Conservation (phyloP, 2,797 vertebrate species). For the Pipistrellus nathusii region DNA sequence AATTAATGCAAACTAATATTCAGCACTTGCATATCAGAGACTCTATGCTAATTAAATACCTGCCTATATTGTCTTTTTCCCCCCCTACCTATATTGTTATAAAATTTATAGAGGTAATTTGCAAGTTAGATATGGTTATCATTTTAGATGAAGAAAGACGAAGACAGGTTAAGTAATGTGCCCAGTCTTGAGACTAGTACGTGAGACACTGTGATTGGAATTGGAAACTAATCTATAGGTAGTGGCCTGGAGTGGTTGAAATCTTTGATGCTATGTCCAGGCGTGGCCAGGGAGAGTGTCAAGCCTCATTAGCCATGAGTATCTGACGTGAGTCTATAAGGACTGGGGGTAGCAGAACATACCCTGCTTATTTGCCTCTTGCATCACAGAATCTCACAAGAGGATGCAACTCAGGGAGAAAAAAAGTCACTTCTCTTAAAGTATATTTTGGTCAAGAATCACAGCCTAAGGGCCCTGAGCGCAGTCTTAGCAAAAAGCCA, state of each 20-base stretch:
- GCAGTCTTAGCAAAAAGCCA: background rate
- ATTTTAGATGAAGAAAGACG: background rate
- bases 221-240: too few relatives aligned
- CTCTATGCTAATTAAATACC: background rate
- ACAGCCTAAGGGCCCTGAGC: background rate
- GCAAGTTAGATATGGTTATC: background rate
- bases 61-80: background rate
- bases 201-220: background rate
- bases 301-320: background rate
- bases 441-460: constrained; percentile 1
- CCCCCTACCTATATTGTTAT: background rate
- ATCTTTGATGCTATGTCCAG: background rate
- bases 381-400: background rate
- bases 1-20: background rate
- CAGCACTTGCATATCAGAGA: background rate
- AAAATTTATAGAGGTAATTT: background rate
- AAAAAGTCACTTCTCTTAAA: background rate
- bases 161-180: background rate
- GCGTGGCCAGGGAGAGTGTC: background rate
- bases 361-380: background rate
- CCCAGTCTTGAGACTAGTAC: background rate
- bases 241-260: too few relatives aligned
- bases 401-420: background rate
- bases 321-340: background rate
- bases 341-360: background rate